phyloP scores from a whole-genome alignment of 2,888 invertebrate genomes.

The Unio delphinus region DNA sequence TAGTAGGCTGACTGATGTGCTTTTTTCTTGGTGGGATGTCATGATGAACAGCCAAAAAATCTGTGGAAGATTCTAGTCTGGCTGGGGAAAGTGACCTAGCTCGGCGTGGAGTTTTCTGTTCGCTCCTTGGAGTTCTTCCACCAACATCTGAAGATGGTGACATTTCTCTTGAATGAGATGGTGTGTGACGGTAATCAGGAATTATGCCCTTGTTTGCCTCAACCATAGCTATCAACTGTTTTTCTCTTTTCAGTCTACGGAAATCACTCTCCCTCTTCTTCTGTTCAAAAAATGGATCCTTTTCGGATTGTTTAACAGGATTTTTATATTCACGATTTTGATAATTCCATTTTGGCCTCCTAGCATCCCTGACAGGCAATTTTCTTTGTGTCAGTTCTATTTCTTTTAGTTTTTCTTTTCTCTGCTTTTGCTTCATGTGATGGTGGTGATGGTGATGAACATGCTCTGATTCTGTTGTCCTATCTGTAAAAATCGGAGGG shows the following conservation, averaged over 20 bases:
- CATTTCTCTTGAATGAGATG: constrained; percentile 24
- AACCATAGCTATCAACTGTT: constrained; percentile 59
- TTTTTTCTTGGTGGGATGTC: constrained; percentile 8
- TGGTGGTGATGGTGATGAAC: constrained; percentile 25
- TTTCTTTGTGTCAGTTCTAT: constrained; percentile 20
- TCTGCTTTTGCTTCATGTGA: constrained; percentile 12
- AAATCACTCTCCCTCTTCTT: constrained; percentile 49
- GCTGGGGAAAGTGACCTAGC: constrained; percentile 44
- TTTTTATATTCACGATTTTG: constrained; percentile 45
- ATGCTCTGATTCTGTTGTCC: constrained; percentile 25
- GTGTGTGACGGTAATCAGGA: constrained; percentile 42
- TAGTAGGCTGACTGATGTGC: constrained; percentile 11
- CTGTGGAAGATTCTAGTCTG: constrained; percentile 16
- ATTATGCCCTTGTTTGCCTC: constrained; percentile 58
- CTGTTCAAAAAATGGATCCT: constrained; percentile 61
- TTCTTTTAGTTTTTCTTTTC: constrained; percentile 20
- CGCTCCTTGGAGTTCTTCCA: constrained; percentile 31
- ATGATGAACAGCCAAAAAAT: constrained; percentile 14
- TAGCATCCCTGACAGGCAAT: constrained; percentile 26
- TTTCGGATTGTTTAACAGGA: constrained; percentile 64
- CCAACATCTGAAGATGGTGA: constrained; percentile 41
- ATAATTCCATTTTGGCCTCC: constrained; percentile 59
- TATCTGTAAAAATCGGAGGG: constrained; percentile 15
- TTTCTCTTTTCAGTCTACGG: constrained; percentile 51
- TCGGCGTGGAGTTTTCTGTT: constrained; percentile 25